Percentiles rank a stretch among this genome's conserved stretches.
phyloP scores from a whole-genome alignment of 2,113 vertebrate genomes.

The Tursiops truncatus region DNA sequence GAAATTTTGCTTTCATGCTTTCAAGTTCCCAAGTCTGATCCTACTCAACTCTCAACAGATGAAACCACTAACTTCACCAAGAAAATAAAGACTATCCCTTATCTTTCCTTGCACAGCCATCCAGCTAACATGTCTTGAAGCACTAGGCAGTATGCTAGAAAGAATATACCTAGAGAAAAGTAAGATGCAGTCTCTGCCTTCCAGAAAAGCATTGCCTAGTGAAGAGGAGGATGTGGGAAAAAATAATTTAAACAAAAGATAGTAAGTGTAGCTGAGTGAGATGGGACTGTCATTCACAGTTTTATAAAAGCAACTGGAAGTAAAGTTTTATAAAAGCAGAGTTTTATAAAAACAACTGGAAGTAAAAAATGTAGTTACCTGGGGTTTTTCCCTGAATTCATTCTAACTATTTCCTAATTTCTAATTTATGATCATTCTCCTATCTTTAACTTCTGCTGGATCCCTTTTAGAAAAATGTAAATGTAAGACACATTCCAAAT shows the following conservation, averaged over 20 bases:
- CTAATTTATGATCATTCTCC: not conserved
- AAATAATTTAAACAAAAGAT: not conserved
- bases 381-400: not conserved
- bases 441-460: not conserved
- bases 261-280: not conserved
- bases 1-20: not conserved
- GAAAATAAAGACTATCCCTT: not conserved
- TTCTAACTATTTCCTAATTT: not conserved
- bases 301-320: not conserved
- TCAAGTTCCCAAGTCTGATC: not conserved
- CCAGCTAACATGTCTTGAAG: not conserved
- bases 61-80: not conserved
- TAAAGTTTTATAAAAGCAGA: not conserved
- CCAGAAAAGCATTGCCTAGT: not conserved
- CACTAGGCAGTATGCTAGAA: not conserved
- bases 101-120: not conserved
- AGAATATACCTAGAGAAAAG: not conserved
- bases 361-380: not conserved
- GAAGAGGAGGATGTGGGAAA: not conserved
- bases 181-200: not conserved
- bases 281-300: constrained; percentile 6
- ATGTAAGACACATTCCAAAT: not conserved
- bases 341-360: not conserved
- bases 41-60: not conserved
- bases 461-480: not conserved